Base-by-base conservation (phyloP, 2,888 invertebrate genomes). In the Seladonia tumulorum region DNA sequence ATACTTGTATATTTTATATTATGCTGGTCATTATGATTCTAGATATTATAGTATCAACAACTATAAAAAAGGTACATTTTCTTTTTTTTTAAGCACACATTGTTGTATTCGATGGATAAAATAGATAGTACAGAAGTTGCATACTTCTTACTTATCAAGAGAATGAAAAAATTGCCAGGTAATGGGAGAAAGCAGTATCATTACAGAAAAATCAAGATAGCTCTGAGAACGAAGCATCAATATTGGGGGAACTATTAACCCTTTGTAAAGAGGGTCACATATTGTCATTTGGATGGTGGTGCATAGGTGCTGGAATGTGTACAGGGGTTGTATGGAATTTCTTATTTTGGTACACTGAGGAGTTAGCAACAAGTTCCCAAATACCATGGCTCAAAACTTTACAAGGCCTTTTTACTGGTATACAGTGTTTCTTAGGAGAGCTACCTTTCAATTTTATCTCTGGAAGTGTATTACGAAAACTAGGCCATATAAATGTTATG, bases 301-400 rank as follows among this genome's bases (percentile, higher is more conserved):
- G 98, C 81, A 96, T 98, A 84, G 96, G 96, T 2, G 97, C 98
- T 39, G 99, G 99, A 0, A 96, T 98, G 88, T 97, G 98, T 91
- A 98, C 98, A 0, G 98, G 98, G 0, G 95, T 98, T 0, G 95
- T 98, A 39, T 99, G 99, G 98, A 97, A 98, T 90, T 99, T 98
- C 93, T 95, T 98, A 0, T 98, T 98, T 93, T 98, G 98, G 97
- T 96, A 97, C 89, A 95, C 98, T 22, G 98, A 98, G 94, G 97
- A 97, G 87, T 95, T 98, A 80, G 97, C 97, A 0, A 93, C 92
- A 5, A 76, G 92, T 80, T 82, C 89, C 45, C 93, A 95, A 76
- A 90, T 89, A 91, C 95, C 95, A 18, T 97, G 97, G 93, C 96
- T 97, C n/a, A 98, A 97, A 94, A 97, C 97, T 0, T 92, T 98